Percentiles rank a stretch among this genome's conserved stretches.
These are phyloP conservation scores for Danionella cerebrum DNA, from an alignment of 2,113 vertebrate genomes.

Conservation along the genomic window DNA sequence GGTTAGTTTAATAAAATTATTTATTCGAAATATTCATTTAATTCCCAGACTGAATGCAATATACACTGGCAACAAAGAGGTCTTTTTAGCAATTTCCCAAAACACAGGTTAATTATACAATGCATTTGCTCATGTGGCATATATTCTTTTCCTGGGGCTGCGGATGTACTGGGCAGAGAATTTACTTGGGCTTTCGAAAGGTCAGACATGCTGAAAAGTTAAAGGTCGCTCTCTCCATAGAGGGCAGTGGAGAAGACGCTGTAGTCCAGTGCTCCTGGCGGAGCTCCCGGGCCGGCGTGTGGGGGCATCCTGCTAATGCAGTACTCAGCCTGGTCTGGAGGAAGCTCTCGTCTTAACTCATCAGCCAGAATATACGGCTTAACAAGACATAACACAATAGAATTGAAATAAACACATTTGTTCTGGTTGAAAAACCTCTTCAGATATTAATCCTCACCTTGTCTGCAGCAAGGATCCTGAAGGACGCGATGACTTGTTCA, in stretches of 20 bases:
- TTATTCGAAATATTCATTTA: no score
- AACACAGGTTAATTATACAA: no score
- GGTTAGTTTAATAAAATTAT: no score
- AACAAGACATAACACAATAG: background rate
- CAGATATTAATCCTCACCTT: slow-evolving; percentile 69
- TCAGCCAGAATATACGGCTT: slow-evolving; percentile 87
- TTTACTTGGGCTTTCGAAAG: slow-evolving; percentile 1
- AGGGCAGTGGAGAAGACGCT: slow-evolving; percentile 89
- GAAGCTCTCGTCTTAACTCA: slow-evolving; percentile 83
- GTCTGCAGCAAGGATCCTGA: slow-evolving; percentile 88
- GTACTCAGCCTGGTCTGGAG: slow-evolving; percentile 84
- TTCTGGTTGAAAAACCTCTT: background rate
- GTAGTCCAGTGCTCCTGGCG: slow-evolving; percentile 82
- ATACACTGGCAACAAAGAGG: no score
- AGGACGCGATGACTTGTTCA: slow-evolving; percentile 90
- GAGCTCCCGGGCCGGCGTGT: slow-evolving; percentile 61
- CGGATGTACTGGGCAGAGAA: background rate
- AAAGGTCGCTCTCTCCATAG: slow-evolving; percentile 94
- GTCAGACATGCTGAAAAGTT: slow-evolving; percentile 45
- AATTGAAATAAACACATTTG: background rate
- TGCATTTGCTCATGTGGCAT: background rate
- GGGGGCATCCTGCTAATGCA: slow-evolving; percentile 87
- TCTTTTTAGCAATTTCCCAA: no score
- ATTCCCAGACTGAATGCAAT: no score
- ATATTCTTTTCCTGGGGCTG: background rate